Base-by-base conservation (phyloP, 2,888 invertebrate species). In the Tenthredo livida region DNA sequence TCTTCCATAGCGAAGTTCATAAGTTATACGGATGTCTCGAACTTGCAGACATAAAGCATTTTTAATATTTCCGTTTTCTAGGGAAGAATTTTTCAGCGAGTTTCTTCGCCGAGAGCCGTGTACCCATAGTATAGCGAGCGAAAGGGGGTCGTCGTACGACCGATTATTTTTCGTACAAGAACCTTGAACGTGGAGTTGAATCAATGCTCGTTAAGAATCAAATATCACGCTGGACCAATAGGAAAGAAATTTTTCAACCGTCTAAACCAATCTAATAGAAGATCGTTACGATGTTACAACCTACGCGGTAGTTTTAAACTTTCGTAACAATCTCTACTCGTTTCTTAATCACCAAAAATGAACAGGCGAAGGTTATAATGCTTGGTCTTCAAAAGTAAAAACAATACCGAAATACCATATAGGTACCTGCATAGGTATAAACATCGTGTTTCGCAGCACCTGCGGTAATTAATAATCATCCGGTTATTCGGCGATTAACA, bases 151-250 rank as follows among this genome's bases (percentile, higher is more conserved):
- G 58, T 37, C 78, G 58, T 80, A 58, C 78, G 37, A 58, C 10
- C 61, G 37, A 61, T 61, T 80, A 37, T 80, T 80, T 80, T 80
- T 80, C 80, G 58, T 50, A 80, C 33, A 50, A 21, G 37, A 80
- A 80, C 80, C 80, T 80, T 80, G 80, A 80, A 61, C n/a, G 61
- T 77, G 15, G 9, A 47, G 61, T 17, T 25, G 80, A 80, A 80
- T 80, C 61, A 40, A 40, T 40, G 15, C 58, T 80, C 12, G 80
- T 80, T 40, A 77, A 29, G 80, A 80, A 80, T 80, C 40, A 40
- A 80, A 58, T 21, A 80, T 80, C 58, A 37, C 21, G 77, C 10
- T 77, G 25, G 17, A 54, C 50, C 47, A 33, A 77, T 77, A n/a
- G 17, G 12, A 40, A 37, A 25, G 61, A 80, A 80, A 80, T 80